phyloP scores from a whole-genome alignment of 1,140 invertebrate genomes.

The Drosophila hydei region DNA sequence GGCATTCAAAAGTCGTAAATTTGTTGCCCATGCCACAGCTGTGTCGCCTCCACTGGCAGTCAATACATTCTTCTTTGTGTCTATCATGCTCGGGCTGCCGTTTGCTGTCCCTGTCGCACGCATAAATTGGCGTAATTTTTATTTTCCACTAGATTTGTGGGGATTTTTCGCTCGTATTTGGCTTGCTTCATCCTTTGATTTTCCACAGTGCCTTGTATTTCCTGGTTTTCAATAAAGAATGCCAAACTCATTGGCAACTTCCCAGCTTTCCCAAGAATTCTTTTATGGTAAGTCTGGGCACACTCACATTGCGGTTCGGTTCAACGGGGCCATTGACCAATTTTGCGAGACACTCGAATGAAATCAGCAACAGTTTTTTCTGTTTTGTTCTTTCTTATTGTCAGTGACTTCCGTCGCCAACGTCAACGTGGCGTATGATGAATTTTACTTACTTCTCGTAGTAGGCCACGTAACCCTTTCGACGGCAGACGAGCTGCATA shows the following conservation, averaged over 20 bases:
- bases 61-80: conserved; percentile 18
- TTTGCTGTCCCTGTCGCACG: conserved; percentile 16
- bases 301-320: conserved; percentile 1
- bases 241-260: not conserved
- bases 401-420: not conserved
- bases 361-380: conserved; percentile 12
- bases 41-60: conserved; percentile 1
- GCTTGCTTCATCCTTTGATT: conserved; percentile 40
- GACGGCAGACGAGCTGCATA: not conserved
- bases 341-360: conserved; percentile 10
- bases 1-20: conserved; percentile 34
- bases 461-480: not conserved
- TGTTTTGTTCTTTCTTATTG: not conserved
- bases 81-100: not conserved
- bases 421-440: conserved; percentile 6
- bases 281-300: too few species aligned
- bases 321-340: conserved; percentile 4
- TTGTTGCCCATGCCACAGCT: conserved; percentile 1
- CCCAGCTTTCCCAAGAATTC: conserved; percentile 12
- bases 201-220: not conserved
- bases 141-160: conserved; percentile 74
- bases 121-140: conserved; percentile 69
- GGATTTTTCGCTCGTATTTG: conserved; percentile 41
- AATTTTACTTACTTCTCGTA: too few species aligned
- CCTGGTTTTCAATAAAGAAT: conserved; percentile 1